phyloP scores from a whole-genome alignment of 2,113 vertebrate genomes.

The Patagioenas fasciata region DNA sequence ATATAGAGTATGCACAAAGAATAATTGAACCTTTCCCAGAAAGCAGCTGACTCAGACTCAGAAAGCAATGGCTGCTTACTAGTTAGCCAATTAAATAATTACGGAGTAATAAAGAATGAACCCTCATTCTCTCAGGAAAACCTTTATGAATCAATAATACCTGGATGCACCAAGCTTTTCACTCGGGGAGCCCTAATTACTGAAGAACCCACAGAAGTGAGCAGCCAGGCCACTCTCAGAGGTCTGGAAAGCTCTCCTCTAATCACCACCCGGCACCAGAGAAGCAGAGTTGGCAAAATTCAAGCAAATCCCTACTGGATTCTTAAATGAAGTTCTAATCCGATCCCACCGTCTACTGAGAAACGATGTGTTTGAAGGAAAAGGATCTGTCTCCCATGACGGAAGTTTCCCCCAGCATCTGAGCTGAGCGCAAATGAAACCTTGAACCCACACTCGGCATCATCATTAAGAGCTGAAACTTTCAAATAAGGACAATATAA shows the following conservation, averaged over 20 bases:
- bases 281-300: background rate
- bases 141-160: background rate
- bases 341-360: background rate
- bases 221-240: background rate
- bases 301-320: background rate
- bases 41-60: background rate
- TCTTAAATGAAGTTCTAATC: constrained; percentile 17
- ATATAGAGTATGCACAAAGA: rapidly evolving
- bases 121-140: background rate
- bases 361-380: constrained; percentile 14
- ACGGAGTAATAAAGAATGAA: background rate
- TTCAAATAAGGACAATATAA: background rate
- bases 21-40: background rate
- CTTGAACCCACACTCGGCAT: constrained; percentile 36
- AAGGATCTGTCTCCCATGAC: background rate
- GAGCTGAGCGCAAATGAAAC: constrained; percentile 39
- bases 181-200: background rate
- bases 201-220: background rate
- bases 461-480: constrained; percentile 23
- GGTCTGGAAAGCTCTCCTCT: background rate
- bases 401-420: constrained; percentile 10
- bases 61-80: background rate
- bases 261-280: background rate
- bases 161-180: background rate
- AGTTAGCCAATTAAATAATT: background rate